Conservation (phyloP, 2,113 vertebrate species). For the Boleophthalmus pectinirostris region DNA sequence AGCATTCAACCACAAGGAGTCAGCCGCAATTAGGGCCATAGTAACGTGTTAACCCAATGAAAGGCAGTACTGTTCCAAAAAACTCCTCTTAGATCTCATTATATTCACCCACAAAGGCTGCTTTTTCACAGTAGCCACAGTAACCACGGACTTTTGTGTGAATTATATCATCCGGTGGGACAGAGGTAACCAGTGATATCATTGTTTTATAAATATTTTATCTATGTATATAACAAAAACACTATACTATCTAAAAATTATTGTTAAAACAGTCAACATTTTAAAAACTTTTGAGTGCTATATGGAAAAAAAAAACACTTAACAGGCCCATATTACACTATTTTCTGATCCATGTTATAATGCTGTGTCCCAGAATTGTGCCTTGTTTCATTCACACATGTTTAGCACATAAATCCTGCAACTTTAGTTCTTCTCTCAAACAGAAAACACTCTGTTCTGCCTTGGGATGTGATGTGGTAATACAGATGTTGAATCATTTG, state of each 20-base stretch:
- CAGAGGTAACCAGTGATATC: conserved; percentile 19
- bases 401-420: too few relatives aligned
- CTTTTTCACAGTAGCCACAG: conserved; percentile 50
- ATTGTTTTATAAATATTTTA: conserved; percentile 18
- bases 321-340: too few relatives aligned
- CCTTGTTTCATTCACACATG: too few relatives aligned
- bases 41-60: conserved; percentile 40
- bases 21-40: conserved; percentile 23
- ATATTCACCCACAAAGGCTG: conserved; percentile 29
- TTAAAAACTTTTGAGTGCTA: too few relatives aligned
- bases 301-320: too few relatives aligned
- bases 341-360: too few relatives aligned
- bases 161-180: conserved; percentile 53
- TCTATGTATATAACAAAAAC: background rate
- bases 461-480: too few relatives aligned
- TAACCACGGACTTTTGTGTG: conserved; percentile 42
- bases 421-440: too few relatives aligned
- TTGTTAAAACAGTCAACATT: background rate
- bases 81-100: conserved; percentile 44
- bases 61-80: conserved; percentile 53
- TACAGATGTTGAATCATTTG: too few relatives aligned
- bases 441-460: too few relatives aligned
- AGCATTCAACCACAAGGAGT: background rate
- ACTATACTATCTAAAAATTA: background rate
- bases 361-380: too few relatives aligned